Conservation (phyloP, 2,113 vertebrate genomes). For the Aphyosemion australe region DNA sequence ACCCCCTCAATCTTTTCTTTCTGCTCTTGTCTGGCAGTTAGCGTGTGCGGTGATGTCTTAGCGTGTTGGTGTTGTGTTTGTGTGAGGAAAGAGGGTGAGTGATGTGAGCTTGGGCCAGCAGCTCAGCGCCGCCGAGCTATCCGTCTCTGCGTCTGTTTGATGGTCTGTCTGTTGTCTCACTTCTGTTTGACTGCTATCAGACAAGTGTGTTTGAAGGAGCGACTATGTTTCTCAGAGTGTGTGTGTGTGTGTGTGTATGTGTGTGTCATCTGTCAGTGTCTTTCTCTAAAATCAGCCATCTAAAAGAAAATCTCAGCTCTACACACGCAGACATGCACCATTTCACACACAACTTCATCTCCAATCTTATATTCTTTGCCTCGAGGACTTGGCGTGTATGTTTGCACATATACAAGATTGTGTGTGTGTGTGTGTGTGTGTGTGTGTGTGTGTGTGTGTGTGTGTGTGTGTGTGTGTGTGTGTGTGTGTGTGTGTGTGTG, state of each 20-base stretch:
- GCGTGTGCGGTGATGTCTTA: conserved; percentile 34
- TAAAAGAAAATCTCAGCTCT: conserved; percentile 49
- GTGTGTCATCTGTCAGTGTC: conserved; percentile 67
- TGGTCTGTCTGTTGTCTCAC: conserved; percentile 58
- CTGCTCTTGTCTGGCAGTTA: conserved; percentile 32
- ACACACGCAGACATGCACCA: conserved; percentile 16
- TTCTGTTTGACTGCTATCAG: conserved; percentile 72
- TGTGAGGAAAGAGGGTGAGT: conserved; percentile 46
- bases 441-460: conserved; percentile 1
- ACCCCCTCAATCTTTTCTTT: conserved; percentile 37
- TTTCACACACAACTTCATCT: conserved; percentile 54
- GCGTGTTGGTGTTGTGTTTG: conserved; percentile 8
- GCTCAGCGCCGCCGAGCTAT: conserved; percentile 56
- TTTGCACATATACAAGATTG: conserved; percentile 23
- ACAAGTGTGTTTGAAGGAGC: conserved; percentile 56
- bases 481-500: conserved; percentile 10
- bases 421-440: conserved; percentile 13
- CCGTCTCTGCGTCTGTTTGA: conserved; percentile 60
- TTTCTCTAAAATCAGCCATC: conserved; percentile 63
- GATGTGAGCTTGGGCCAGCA: conserved; percentile 60
- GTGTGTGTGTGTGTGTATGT: conserved; percentile 24
- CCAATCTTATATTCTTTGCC: conserved; percentile 50
- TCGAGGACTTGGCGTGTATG: conserved; percentile 57
- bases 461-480: conserved; percentile 49
- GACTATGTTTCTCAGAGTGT: conserved; percentile 1